phyloP scores from a whole-genome alignment of 2,113 vertebrate species.

The Tautogolabrus adspersus region DNA sequence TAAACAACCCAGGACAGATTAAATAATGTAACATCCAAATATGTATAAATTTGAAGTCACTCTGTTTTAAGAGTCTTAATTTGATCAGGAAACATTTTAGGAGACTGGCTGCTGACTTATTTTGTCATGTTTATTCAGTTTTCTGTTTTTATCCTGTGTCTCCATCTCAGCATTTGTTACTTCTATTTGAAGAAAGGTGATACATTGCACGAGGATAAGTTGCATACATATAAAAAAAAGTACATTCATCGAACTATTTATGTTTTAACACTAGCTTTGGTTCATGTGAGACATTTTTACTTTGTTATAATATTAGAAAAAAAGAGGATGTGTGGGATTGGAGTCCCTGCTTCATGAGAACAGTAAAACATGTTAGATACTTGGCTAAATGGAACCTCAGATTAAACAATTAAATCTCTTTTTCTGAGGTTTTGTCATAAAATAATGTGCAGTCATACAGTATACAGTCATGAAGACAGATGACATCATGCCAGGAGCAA shows the following conservation, averaged over 20 bases:
- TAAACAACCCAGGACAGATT: not conserved
- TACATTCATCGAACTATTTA: slow-evolving; percentile 70
- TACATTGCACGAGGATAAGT: not conserved
- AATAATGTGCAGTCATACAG: not conserved
- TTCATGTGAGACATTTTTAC: slow-evolving; percentile 76
- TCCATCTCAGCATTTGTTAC: not conserved
- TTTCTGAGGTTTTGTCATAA: slow-evolving; percentile 30
- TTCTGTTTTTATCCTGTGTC: no score
- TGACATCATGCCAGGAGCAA: not conserved
- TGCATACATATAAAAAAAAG: slow-evolving; percentile 49
- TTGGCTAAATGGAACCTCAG: slow-evolving; percentile 31
- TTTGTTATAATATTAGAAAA: slow-evolving; percentile 33
- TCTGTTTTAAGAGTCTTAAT: not conserved
- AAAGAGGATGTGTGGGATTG: slow-evolving; percentile 14
- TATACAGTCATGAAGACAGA: not conserved
- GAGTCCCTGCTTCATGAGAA: slow-evolving; percentile 38
- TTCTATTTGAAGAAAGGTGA: not conserved
- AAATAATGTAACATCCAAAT: not conserved
- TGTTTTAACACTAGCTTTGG: slow-evolving; percentile 73
- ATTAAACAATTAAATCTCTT: slow-evolving; percentile 35
- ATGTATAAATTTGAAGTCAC: not conserved
- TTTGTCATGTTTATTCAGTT: no score
- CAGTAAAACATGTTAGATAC: slow-evolving; percentile 38
- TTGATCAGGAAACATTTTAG: no score
- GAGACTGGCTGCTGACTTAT: no score